Conservation (phyloP, 2,797 vertebrate genomes). For the Cyprinodon diabolis region DNA sequence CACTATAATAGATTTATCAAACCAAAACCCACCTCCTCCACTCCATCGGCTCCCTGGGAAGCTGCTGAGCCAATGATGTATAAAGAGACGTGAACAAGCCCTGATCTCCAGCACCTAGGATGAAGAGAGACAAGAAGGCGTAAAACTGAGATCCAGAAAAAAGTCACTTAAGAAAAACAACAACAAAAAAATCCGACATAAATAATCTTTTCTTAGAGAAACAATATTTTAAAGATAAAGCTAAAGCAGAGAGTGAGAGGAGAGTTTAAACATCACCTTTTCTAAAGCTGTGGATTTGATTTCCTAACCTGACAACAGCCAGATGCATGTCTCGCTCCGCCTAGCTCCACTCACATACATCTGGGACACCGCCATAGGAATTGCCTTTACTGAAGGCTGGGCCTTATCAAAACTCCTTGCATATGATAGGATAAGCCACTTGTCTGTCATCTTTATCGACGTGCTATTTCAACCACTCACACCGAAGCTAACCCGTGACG, state of each 20-base stretch:
- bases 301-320: too few relatives aligned
- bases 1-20: neutral
- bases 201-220: neutral
- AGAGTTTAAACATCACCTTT: neutral
- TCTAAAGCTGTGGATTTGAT: neutral
- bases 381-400: too few relatives aligned
- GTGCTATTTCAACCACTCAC: too few relatives aligned
- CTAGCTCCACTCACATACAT: too few relatives aligned
- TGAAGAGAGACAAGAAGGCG: neutral
- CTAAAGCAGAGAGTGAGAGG: neutral
- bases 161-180: too few relatives aligned
- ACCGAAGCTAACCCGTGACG: too few relatives aligned
- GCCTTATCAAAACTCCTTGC: too few relatives aligned
- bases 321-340: too few relatives aligned
- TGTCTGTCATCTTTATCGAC: too few relatives aligned
- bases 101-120: constrained; percentile 94
- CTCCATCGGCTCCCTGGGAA: constrained; percentile 96
- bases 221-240: neutral
- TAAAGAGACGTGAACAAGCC: constrained; percentile 91
- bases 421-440: too few relatives aligned
- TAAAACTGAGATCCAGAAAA: neutral
- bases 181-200: too few relatives aligned
- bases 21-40: constrained; percentile 88
- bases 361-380: too few relatives aligned
- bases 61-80: constrained; percentile 91